These are phyloP conservation scores for Lepilemur ruficaudatus DNA, from an alignment of 2,797 vertebrate species.

Conservation along the genomic window DNA sequence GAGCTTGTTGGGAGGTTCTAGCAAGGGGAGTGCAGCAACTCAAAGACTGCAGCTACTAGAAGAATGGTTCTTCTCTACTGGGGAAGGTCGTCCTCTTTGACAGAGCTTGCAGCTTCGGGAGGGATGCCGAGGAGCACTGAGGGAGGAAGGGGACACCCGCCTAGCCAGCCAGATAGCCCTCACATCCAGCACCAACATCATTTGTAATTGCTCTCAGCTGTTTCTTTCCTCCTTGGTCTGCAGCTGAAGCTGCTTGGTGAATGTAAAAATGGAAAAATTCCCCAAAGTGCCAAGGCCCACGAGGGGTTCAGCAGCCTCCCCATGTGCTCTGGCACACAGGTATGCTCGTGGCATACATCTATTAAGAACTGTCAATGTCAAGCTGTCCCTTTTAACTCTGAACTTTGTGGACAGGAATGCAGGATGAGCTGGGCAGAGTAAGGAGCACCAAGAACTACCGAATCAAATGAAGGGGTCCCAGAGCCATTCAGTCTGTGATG, in stretches of 20 bases:
- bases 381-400: conserved; percentile 68
- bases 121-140: no score
- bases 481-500: conserved; percentile 75
- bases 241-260: conserved; percentile 90
- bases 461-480: conserved; percentile 83
- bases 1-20: no score
- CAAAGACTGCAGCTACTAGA: no score
- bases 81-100: no score
- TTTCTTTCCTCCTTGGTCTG: conserved; percentile 83
- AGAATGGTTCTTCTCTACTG: no score
- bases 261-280: conserved; percentile 89
- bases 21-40: no score
- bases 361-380: conserved; percentile 21
- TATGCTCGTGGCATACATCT: neutral
- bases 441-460: conserved; percentile 87
- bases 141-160: no score
- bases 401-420: conserved; percentile 87
- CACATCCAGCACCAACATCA: neutral
- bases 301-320: conserved; percentile 73
- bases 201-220: neutral
- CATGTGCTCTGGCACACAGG: neutral
- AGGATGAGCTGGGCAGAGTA: conserved; percentile 90
- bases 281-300: conserved; percentile 87
- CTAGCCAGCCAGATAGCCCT: no score
- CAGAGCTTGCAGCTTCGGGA: no score